Evolutionary conservation across 1,140 invertebrate genomes (phyloP), one percentile per base, ranked within the genome.

Genomic region (Pemphigus obesinymphae): DNA sequence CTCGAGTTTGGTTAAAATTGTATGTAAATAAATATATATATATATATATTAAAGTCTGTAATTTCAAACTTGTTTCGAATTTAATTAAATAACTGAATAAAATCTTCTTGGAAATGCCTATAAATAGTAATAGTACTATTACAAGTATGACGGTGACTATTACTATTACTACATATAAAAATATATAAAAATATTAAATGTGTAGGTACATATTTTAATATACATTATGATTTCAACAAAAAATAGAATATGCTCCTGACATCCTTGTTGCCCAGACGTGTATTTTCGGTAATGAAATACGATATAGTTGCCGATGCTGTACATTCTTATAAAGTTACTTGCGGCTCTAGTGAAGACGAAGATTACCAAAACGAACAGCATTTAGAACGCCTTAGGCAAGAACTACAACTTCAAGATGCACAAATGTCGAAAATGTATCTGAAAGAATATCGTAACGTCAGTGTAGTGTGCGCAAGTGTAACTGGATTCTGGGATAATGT

Each of bases 381-480:
- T 48, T 45, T 11, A 72, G 23, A 45, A 4, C 43, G 20, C 0
- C 45, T 26, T 29, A 43, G 26, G 1, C 8, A 50, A 48, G 45
- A 73, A 50, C 17, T 34, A n/a, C 15, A n/a, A 5, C 17, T 50
- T 10, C 17, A 31, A 26, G 26, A 4, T n/a, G 17, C n/a, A 15
- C 29, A 11, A 6, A 11, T 34, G 10, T 29, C 70, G 0, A 73
- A 6, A 50, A 50, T 73, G 43, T 73, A 50, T 73, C n/a, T 73
- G 10, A 73, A 73, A 4, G 70, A 73, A 50, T 58, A 80, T n/a
- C 37, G 45, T 17, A 58, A 84, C 90, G 90, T 50, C 88, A 93
- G 95, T 86, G 97, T 98, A 83, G 88, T 97, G 29, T 98, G 97
- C 88, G 96, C 96, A 15, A 96, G 98, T 87, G 97, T 98, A 85